Evolutionary conservation across 2,888 invertebrate species (phyloP).

Genomic region (Tridacna crocea): DNA sequence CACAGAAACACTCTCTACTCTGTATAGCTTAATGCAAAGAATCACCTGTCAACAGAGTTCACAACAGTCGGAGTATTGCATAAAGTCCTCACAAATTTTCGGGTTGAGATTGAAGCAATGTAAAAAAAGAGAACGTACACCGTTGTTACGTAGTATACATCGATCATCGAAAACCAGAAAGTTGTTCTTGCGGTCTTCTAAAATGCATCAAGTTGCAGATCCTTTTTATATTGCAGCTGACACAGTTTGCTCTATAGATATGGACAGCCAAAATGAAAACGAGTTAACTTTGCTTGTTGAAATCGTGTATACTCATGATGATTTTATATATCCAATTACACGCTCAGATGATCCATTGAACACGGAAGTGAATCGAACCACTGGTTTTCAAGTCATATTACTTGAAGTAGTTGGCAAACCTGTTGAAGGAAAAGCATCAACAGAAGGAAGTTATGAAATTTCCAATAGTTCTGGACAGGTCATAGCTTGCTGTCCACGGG

Average conservation of each 20-base stretch:
- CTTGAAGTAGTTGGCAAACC: background rate
- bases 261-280: background rate
- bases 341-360: background rate
- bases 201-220: background rate
- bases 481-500: background rate
- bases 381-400: background rate
- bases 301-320: background rate
- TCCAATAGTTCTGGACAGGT: background rate
- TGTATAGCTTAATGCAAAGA: background rate
- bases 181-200: background rate
- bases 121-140: background rate
- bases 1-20: background rate
- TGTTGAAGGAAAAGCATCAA: background rate
- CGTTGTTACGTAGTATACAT: background rate
- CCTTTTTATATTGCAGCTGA: background rate
- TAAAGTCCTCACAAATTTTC: background rate
- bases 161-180: background rate
- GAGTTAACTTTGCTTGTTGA: background rate
- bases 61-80: background rate
- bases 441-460: background rate
- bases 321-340: background rate
- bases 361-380: background rate
- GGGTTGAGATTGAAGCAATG: background rate
- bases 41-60: background rate
- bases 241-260: background rate